Conservation (phyloP, 2,113 vertebrate genomes). For the Natator depressus region DNA sequence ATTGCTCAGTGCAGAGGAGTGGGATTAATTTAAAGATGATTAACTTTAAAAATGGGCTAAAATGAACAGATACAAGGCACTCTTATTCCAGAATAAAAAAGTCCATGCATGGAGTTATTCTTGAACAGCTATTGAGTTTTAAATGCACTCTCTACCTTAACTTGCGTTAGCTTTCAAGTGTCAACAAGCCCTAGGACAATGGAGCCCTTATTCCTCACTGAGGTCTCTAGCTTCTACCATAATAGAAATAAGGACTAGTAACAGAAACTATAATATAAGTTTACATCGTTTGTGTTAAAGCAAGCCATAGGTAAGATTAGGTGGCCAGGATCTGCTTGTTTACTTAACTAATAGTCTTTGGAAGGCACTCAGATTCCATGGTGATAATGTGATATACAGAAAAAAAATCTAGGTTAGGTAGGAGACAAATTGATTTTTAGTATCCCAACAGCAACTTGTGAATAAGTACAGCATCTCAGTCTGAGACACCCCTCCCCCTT, state of each 20-base stretch:
- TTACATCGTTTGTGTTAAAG: background rate
- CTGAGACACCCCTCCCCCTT: background rate
- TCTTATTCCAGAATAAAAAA: too few relatives aligned
- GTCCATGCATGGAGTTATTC: too few relatives aligned
- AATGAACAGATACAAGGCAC: background rate
- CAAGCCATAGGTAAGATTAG: fast-evolving
- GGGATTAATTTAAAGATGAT: background rate
- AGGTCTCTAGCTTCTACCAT: background rate
- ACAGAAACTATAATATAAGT: background rate
- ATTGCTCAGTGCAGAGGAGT: background rate
- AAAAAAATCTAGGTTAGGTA: background rate
- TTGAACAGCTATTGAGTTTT: background rate
- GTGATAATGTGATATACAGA: background rate
- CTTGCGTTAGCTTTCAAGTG: background rate
- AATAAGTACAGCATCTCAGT: background rate
- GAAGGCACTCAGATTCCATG: background rate
- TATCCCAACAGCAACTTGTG: background rate
- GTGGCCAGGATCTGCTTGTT: fast-evolving
- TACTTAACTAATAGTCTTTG: background rate
- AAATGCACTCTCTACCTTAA: background rate
- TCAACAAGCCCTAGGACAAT: background rate
- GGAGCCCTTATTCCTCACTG: background rate
- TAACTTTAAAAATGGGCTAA: background rate
- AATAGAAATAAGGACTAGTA: background rate
- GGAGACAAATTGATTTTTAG: background rate